These are phyloP conservation scores for Spermophilus dauricus DNA, from an alignment of 2,113 vertebrate genomes.

Conservation along the genomic window DNA sequence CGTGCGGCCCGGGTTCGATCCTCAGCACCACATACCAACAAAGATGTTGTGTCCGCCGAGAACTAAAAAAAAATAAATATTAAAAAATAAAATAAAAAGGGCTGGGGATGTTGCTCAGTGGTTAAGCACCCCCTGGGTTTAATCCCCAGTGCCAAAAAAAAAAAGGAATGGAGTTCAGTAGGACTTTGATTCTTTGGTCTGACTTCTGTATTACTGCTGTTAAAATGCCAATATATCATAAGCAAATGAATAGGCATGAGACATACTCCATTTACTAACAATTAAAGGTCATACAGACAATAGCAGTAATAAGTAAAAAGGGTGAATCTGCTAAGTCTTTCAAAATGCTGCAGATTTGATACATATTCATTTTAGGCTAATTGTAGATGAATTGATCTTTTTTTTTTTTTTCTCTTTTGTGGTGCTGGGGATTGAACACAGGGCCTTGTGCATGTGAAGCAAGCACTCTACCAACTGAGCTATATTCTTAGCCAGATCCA, in stretches of 20 bases:
- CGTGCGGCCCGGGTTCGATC: too few species aligned
- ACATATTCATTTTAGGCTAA: conserved; percentile 40
- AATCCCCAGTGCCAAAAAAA: background rate
- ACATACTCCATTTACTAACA: conserved; percentile 5
- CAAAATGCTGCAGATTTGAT: conserved; percentile 70
- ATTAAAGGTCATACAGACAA: background rate
- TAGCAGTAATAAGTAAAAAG: background rate
- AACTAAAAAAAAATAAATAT: too few species aligned
- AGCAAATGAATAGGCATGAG: conserved; percentile 4
- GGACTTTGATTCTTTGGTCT: conserved; percentile 35
- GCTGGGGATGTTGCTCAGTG: too few species aligned
- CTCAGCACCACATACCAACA: too few species aligned
- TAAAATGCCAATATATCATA: background rate
- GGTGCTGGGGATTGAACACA: too few species aligned
- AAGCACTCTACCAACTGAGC: too few species aligned
- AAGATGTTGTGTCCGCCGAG: too few species aligned
- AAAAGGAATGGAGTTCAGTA: background rate
- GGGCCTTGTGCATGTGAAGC: too few species aligned
- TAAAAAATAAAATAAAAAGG: too few species aligned
- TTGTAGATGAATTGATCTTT: conserved; percentile 14
- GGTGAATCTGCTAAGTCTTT: conserved; percentile 48
- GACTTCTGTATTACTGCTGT: background rate
- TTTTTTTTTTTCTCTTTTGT: background rate
- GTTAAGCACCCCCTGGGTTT: too few species aligned
- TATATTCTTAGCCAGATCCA: background rate